These are phyloP conservation scores for Molorchus minor DNA, from an alignment of 2,888 invertebrate genomes.

Conservation along the genomic window DNA sequence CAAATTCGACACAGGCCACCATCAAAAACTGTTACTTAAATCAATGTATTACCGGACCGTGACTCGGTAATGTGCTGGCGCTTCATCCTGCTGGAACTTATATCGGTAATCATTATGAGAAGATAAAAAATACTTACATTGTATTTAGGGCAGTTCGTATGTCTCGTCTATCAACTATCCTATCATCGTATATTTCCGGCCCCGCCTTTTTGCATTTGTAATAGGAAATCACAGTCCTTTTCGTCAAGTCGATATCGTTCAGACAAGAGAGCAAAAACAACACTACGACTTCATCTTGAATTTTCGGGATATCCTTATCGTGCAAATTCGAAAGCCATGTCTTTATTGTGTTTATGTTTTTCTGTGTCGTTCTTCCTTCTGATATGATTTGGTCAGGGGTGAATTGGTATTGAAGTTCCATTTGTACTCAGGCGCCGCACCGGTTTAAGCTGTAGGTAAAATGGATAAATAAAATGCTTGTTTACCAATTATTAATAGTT, in stretches of 20 bases:
- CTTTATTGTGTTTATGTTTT: slow-evolving; percentile 43
- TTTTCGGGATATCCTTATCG: slow-evolving; percentile 56
- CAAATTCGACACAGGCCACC: too few species aligned
- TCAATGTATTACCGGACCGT: too few species aligned
- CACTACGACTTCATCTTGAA: slow-evolving; percentile 70
- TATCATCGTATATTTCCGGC: slow-evolving; percentile 72
- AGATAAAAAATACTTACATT: slow-evolving; percentile 64
- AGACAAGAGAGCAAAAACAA: slow-evolving; percentile 74
- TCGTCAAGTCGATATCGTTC: slow-evolving; percentile 68
- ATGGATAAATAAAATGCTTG: background rate
- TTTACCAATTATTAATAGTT: background rate
- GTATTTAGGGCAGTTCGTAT: slow-evolving; percentile 63
- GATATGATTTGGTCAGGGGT: slow-evolving; percentile 48
- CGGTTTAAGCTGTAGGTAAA: too few species aligned
- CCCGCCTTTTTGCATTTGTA: slow-evolving; percentile 68
- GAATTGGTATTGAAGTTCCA: slow-evolving; percentile 43
- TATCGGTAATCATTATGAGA: too few species aligned
- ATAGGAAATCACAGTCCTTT: slow-evolving; percentile 71
- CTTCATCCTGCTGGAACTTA: too few species aligned
- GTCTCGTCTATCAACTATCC: slow-evolving; percentile 61
- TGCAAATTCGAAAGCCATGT: slow-evolving; percentile 40
- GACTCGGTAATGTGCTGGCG: too few species aligned
- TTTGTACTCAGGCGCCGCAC: background rate
- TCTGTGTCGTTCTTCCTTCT: slow-evolving; percentile 46
- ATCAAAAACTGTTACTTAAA: too few species aligned